phyloP scores from a whole-genome alignment of 1,140 invertebrate genomes.

The Coboldia fuscipes region DNA sequence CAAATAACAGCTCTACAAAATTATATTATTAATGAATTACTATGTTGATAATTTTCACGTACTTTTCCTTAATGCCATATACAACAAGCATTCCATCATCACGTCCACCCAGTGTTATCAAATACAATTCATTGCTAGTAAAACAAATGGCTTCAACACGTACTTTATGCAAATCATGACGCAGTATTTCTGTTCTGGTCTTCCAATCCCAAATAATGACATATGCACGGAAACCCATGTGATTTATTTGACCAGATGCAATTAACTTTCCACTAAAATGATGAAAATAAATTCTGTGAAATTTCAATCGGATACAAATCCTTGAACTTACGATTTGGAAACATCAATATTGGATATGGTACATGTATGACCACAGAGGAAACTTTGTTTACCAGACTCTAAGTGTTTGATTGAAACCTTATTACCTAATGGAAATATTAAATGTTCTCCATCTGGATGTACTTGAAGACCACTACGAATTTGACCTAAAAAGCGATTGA shows the following conservation, averaged over 20 bases:
- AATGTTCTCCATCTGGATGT: constrained; percentile 52
- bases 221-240: constrained; percentile 73
- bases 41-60: constrained; percentile 6
- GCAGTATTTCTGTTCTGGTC: constrained; percentile 30
- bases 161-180: constrained; percentile 65
- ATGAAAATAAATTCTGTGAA: background rate
- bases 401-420: constrained; percentile 63
- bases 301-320: background rate
- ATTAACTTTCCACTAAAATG: constrained; percentile 46
- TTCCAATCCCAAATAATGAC: constrained; percentile 77
- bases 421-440: constrained; percentile 67
- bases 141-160: constrained; percentile 45
- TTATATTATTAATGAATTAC: background rate
- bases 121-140: constrained; percentile 53
- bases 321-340: constrained; percentile 24
- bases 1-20: constrained; percentile 30
- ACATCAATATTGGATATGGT: constrained; percentile 59
- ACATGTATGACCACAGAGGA: constrained; percentile 67
- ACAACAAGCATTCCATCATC: constrained; percentile 69
- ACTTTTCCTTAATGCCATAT: constrained; percentile 39
- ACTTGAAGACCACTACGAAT: constrained; percentile 45
- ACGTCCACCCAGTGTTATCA: constrained; percentile 67
- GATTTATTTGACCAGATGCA: constrained; percentile 73
- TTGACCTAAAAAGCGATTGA: constrained; percentile 26
- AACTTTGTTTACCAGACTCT: constrained; percentile 43